Evolutionary conservation across 2,797 vertebrate genomes (phyloP), one percentile per base, ranked within the genome.

Genomic region (Melanotaenia pygmaea): DNA sequence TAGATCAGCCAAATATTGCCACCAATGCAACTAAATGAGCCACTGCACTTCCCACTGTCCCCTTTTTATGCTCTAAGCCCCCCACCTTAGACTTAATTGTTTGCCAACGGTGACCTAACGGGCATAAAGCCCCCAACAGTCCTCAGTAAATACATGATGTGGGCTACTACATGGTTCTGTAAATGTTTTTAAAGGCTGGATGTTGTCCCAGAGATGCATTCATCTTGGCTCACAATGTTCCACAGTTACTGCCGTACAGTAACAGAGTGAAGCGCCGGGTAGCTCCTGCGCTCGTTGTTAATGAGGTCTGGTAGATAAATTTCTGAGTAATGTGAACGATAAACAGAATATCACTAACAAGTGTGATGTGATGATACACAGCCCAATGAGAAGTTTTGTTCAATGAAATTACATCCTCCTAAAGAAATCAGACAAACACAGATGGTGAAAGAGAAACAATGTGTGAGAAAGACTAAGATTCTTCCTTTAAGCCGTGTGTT

Each of bases 271-370:
- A 47, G 22, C 22, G 28, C 4, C 11, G 14, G 37, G 20, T 22
- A 35, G 32, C 3, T 59, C 37, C 0, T 14, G 30, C 3, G 43
- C 0, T 24, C 32, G 22, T 37, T 12, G 38, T 14, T 40, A 40
- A 13, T 40, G 3, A 38, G n/a, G 50, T 10, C 50, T 54, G 50
- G 53, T 54, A 24, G 50, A 40, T n/a, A 43, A 59, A 45, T 45
- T 64, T 68, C 16, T 57, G 1, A 54, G 57, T 64, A 65, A 38
- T 70, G 57, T 70, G 47, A 83, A 47, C 50, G 43, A 43, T 58
- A 47, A 24, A 67, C 12, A 45, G 34, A 74, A 40, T 43, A 51
- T 51, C 11, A 32, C 11, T 0, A 13, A 67, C 35, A 40, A 30
- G 4, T 4, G 28, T 30, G 28, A 30, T 16, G 20, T 5, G 53